Evolutionary conservation across 2,888 invertebrate species (phyloP).

Genomic region (Anarsia innoxiella): DNA sequence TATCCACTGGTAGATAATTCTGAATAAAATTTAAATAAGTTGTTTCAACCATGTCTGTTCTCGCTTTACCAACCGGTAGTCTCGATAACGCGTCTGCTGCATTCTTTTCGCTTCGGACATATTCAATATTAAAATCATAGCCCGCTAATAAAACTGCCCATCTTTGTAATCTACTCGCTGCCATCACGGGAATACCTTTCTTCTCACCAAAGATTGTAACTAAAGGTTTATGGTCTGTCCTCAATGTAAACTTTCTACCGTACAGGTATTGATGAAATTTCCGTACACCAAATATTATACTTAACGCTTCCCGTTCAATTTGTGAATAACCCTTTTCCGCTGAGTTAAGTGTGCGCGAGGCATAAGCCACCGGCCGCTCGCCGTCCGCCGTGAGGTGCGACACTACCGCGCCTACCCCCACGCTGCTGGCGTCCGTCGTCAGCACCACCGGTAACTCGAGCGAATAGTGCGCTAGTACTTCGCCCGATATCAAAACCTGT

Average conservation of each 20-base stretch:
- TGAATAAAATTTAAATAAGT: constrained; percentile 4
- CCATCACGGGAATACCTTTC: constrained; percentile 3
- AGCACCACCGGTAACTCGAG: constrained; percentile 3
- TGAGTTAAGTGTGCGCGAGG: too few species aligned
- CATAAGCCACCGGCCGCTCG: not conserved
- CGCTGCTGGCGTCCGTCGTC: too few species aligned
- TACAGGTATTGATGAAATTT: constrained; percentile 8
- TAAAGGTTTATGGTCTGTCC: constrained; percentile 4
- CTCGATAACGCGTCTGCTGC: constrained; percentile 14
- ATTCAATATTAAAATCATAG: constrained; percentile 2
- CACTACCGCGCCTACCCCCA: too few species aligned
- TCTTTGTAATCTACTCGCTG: constrained; percentile 1
- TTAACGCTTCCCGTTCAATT: not conserved
- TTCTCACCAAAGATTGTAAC: constrained; percentile 1
- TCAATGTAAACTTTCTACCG: not conserved
- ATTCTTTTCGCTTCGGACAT: constrained; percentile 12
- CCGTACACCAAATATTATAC: constrained; percentile 5
- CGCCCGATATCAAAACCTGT: not conserved
- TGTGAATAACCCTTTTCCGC: not conserved
- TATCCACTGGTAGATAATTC: constrained; percentile 1
- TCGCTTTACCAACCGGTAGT: not conserved
- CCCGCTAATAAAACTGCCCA: constrained; percentile 10
- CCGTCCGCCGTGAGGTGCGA: constrained; percentile 3
- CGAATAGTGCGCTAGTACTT: constrained; percentile 9
- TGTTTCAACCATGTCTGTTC: not conserved